Evolutionary conservation across 2,888 invertebrate species (phyloP), one percentile per base, ranked within the genome.

Genomic region (Ypsolopha scabrella): DNA sequence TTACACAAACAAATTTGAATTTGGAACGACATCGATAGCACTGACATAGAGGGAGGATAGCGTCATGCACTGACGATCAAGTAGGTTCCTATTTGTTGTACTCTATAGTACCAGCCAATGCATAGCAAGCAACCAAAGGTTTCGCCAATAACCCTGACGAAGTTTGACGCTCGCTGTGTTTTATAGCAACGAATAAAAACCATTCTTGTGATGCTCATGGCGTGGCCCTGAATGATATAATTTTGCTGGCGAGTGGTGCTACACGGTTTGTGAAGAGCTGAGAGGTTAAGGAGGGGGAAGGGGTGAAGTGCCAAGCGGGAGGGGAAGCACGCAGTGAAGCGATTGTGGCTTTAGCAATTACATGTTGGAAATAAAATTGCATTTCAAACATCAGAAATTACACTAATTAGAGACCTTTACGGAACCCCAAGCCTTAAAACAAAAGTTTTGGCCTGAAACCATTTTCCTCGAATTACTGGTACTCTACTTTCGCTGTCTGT

Each of bases 191-290:
- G 62, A 67, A 62, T 64, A 64, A 60, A 67, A 67, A 64, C 61
- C 60, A 2, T 59, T 54, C 54, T 57, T 54, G 58, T 57, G 57
- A 53, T 47, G 55, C 57, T 62, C 59, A 59, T 64, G 61, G 64
- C 65, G 63, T 64, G 62, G 62, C 41, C 11, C 41, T 50, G 36
- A 38, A 52, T 44, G 52, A 45, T 39, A 41, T 13, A 56, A 53
- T 67, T 61, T 65, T 72, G 71, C 72, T 67, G 70, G 80, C 79
- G 83, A 81, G 81, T 78, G 75, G 76, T 72, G 76, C 75, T 80
- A 82, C 83, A 57, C 52, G 48, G 49, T 41, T 52, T 52, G 54
- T 54, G 57, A 50, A 46, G 51, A 48, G 51, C 24, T 48, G 52
- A 46, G 36, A 35, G 51, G 51, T 54, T 55, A 50, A 51, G 44